These are phyloP conservation scores for Epinephelus coioides DNA, from an alignment of 2,797 vertebrate genomes.

Conservation along the genomic window DNA sequence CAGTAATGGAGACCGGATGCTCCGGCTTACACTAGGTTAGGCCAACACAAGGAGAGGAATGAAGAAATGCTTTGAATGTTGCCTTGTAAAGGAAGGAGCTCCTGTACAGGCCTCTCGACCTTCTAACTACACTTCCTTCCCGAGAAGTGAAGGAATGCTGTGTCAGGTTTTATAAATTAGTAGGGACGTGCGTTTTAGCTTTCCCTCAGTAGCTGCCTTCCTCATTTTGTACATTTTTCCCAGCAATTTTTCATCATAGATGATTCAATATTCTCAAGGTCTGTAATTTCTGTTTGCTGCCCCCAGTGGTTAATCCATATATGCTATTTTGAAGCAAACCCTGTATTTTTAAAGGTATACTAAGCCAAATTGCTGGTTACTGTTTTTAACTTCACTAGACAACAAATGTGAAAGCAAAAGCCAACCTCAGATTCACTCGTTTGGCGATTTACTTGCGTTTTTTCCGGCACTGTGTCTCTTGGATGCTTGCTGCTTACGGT, in stretches of 20 bases:
- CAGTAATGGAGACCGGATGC: conserved; percentile 82
- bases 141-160: conserved; percentile 76
- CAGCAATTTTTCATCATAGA: background rate
- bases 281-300: background rate
- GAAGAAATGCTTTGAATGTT: conserved; percentile 83
- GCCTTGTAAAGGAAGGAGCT: conserved; percentile 80
- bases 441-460: no score
- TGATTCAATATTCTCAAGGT: background rate
- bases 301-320: background rate
- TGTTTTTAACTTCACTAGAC: no score
- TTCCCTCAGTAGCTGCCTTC: conserved; percentile 11
- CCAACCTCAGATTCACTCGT: no score
- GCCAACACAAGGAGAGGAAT: conserved; percentile 74
- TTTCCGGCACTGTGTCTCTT: no score
- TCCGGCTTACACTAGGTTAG: conserved; percentile 73
- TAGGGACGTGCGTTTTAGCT: conserved; percentile 26
- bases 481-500: no score
- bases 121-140: conserved; percentile 85
- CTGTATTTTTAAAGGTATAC: background rate
- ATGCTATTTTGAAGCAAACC: background rate
- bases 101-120: conserved; percentile 73
- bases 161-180: conserved; percentile 77
- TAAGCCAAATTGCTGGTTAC: no score
- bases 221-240: background rate
- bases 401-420: no score